Percentiles rank a stretch among this genome's conserved stretches.
These are phyloP conservation scores for Perdita meconis DNA, from an alignment of 2,888 invertebrate genomes.

Conservation along the genomic window DNA sequence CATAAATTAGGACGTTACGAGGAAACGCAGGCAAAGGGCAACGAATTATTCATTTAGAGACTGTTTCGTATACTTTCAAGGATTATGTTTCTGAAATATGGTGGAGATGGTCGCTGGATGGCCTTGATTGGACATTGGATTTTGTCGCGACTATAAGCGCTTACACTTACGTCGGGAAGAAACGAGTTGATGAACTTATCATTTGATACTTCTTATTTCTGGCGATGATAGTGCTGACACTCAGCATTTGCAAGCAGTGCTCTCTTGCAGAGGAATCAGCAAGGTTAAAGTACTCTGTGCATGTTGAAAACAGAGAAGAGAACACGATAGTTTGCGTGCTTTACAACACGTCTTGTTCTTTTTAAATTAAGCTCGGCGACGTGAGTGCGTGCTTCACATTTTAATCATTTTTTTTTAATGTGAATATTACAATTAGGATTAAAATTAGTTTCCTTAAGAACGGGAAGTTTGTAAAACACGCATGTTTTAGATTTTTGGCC, in stretches of 20 bases:
- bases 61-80: neutral
- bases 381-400: conserved; percentile 54
- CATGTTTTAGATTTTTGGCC: neutral
- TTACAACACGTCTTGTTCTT: conserved; percentile 72
- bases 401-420: no score
- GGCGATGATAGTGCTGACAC: conserved; percentile 2
- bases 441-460: neutral
- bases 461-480: neutral
- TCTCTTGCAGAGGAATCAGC: conserved; percentile 15
- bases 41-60: no score
- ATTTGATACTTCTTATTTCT: neutral
- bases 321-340: conserved; percentile 68
- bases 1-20: neutral
- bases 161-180: neutral
- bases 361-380: conserved; percentile 48
- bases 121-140: no score
- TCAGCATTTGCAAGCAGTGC: conserved; percentile 38
- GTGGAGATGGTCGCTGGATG: no score
- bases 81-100: no score
- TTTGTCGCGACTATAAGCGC: neutral
- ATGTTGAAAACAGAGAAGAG: conserved; percentile 39
- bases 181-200: neutral
- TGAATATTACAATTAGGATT: no score
- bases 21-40: no score
- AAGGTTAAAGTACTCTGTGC: neutral